Conservation (phyloP, 35 echinoderm and acorn worm genomes). For the Stichopus chloronotus region DNA sequence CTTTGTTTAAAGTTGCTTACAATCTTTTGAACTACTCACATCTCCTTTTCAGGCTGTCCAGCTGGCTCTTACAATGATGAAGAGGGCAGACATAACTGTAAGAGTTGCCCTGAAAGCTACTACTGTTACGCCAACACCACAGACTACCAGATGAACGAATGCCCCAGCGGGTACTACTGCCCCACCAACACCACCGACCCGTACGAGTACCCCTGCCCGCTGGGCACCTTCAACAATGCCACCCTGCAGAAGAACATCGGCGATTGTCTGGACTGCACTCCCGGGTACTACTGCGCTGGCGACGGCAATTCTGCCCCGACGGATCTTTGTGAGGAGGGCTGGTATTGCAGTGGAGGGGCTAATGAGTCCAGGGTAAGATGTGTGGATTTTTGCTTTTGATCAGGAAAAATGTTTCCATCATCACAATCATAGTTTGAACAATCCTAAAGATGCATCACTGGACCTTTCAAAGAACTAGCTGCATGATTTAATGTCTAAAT, state of each 20-base stretch:
- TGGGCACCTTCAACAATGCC: conserved; percentile 88
- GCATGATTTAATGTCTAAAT: no score
- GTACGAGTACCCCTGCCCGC: conserved; percentile 72
- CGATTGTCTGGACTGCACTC: conserved; percentile 76
- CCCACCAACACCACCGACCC: conserved; percentile 89
- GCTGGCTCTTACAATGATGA: conserved; percentile 87
- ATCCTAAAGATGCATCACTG: no score
- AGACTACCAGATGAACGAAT: conserved; percentile 81
- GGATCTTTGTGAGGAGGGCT: conserved; percentile 82
- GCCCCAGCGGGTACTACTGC: conserved; percentile 93
- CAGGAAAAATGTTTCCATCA: neutral
- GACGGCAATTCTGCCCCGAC: conserved; percentile 75
- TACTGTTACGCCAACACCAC: conserved; percentile 99
- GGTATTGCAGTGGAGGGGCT: conserved; percentile 89
- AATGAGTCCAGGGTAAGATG: conserved; percentile 87
- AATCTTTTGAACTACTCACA: no score
- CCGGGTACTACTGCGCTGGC: conserved; percentile 86
- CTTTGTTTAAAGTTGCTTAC: no score
- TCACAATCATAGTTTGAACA: no score
- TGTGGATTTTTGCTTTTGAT: neutral
- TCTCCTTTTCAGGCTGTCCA: conserved; percentile 63
- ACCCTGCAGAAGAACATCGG: conserved; percentile 61
- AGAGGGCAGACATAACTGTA: conserved; percentile 54
- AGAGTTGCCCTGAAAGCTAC: conserved; percentile 84
- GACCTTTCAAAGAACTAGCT: no score